Percentiles rank a stretch among this genome's conserved stretches.
Evolutionary conservation across 30 jellyfish, hydroid and myxozoan species (phyloP).

Genomic region (Chrysaora quinquecirrha): DNA sequence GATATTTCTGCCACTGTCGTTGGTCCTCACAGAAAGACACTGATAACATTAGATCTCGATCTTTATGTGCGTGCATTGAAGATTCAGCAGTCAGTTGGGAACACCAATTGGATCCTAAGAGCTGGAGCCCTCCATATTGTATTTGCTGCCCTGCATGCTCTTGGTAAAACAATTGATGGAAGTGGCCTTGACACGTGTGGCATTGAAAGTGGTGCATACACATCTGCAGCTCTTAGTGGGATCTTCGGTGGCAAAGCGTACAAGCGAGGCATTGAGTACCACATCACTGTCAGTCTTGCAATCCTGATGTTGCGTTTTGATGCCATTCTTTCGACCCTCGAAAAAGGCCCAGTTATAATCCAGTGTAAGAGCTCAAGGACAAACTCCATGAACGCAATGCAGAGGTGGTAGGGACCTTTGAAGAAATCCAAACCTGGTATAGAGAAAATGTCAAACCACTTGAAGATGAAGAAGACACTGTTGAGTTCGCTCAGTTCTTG

Average conservation of each 20-base stretch:
- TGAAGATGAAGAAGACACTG: background rate
- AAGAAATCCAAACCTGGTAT: background rate
- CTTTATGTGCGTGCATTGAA: background rate
- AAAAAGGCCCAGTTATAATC: background rate
- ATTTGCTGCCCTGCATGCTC: conserved; percentile 6
- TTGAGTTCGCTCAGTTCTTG: background rate
- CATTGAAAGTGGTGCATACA: conserved; percentile 2
- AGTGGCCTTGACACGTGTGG: conserved; percentile 5
- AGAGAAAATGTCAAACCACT: conserved; percentile 1
- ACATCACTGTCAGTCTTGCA: background rate
- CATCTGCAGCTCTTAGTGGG: conserved; percentile 3
- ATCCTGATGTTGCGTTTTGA: conserved; percentile 2
- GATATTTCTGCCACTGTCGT: conserved; percentile 1
- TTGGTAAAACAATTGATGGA: background rate
- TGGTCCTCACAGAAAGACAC: conserved; percentile 5
- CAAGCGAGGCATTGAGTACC: conserved; percentile 3
- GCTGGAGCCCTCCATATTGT: conserved; percentile 3
- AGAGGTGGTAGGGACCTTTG: conserved; percentile 3
- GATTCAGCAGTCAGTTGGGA: conserved; percentile 1
- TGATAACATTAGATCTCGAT: background rate
- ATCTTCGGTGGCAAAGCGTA: background rate
- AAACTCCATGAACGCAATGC: background rate
- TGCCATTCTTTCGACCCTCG: background rate
- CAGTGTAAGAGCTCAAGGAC: conserved; percentile 1
- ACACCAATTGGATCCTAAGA: background rate